Base-by-base conservation (phyloP, 2,888 invertebrate genomes). In the Caenorhabditis sp. region DNA sequence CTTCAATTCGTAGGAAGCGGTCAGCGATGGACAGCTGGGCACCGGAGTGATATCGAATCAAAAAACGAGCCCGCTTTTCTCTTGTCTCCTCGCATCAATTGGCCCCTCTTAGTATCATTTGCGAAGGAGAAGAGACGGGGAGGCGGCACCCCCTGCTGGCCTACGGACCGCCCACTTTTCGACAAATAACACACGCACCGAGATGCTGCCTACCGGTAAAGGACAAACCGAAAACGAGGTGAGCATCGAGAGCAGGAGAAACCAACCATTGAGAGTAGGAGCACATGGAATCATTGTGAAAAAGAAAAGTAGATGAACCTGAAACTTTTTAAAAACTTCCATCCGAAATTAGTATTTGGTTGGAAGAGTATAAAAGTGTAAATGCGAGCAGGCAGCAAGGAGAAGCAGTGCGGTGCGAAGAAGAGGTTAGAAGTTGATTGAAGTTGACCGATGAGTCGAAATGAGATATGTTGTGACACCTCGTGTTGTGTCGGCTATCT, bases 401-500 rank as follows among this genome's bases (percentile, higher is more conserved):
- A 41, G 62, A 70, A 52, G 45, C 70, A 52, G 63, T 65, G 70
- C 45, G 55, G 35, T 55, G 66, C 46, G 56, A 70, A 59, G 58
- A 63, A 72, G 63, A 63, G 63, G 63, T 63, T 65, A 73, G 73
- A 73, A 73, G 73, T 73, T 73, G 73, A 73, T 73, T 73, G 73
- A 73, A 73, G 73, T 73, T 73, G 73, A 73, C 73, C 73, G 73
- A 73, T 73, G 73, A 73, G 73, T 73, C 73, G 73, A 73, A 73
- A 73, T 73, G 73, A 73, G 73, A 73, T 73, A 73, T 73, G 73
- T 73, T 73, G 73, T 73, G 73, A 73, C 65, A 70, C 70, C 70
- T 59, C 59, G 48, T 70, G 70, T 68, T 52, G 58, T 58, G 56
- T 39, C 58, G 68, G 41, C 59, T 58, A 27, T 65, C 48, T 63